Evolutionary conservation across 1,140 invertebrate genomes (phyloP), one percentile per base, ranked within the genome.

Genomic region (Pygmarrhopalites habei): DNA sequence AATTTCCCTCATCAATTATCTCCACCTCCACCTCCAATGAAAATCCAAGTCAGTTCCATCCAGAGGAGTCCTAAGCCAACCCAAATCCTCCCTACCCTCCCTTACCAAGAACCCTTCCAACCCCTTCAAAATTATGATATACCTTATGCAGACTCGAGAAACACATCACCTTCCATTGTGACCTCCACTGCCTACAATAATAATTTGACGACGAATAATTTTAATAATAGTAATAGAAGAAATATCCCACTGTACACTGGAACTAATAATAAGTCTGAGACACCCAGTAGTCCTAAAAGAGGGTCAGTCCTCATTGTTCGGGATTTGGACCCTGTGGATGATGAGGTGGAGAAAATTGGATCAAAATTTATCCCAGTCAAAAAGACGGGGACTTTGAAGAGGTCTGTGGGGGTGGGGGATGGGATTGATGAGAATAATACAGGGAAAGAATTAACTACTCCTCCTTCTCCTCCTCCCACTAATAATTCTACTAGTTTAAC

Each of bases 131-230:
- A 57, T 43, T 58, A 44, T 58, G 65, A 67, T 52, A 70, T 70
- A 30, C 69, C 69, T 10, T 70, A 70, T 44, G 66, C 64, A 19
- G 69, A 70, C 44, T 67, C 65, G 15, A 52, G 69, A 51, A 41
- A 29, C 15, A 70, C 69, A 0, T 67, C 69, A 4, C 69, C 69
- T 1, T 66, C 66, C n/a, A 39, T 68, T 17, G 58, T 52, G 21
- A 43, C 65, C 26, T 60, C 56, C n/a, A 59, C 67, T 12, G 41
- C 60, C 14, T 35, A 35, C 15, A 55, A 60, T 28, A 57, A 58
- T 35, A 66, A 62, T 49, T 51, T 59, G 7, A 55, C 19, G 5
- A 44, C 63, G 29, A 61, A 46, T 44, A 61, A 60, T 49, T 60
- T 46, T 23, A 65, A 61, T 44, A 39, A 56, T 46, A 52, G 7